Base-by-base conservation (phyloP, 2,113 vertebrate species). In the Axis porcinus region DNA sequence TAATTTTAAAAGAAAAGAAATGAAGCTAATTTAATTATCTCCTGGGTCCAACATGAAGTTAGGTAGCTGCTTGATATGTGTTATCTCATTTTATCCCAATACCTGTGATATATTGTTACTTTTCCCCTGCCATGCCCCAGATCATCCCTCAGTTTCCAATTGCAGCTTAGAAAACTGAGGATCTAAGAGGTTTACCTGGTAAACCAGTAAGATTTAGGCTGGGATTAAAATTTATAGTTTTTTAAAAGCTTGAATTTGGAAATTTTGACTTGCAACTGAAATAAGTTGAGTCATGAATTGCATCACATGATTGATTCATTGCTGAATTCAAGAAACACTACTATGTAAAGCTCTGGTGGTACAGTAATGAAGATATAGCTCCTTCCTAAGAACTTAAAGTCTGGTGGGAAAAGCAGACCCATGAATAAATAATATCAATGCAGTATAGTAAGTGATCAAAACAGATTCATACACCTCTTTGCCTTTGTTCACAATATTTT, bases 191-290 rank as follows among this genome's bases (percentile, higher is more conserved):
- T 47, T 62, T 50, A 79, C 47, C 23, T 76, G 17, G 30, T n/a
- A 89, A 86, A 58, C 23, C 27, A 28, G 13, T 76, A 86, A 70
- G 5, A 92, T 17, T 82, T 78, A 95, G 13, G 1, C 21, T 78
- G n/a, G 3, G 30, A 55, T 93, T 93, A 57, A 82, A 87, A 86
- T 70, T 76, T 27, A 62, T 7, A 84, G 5, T 2, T 33, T 95
- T 85, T 85, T 84, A 27, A 57, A 90, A 81, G 47, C 45, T 82
- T 89, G 27, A 58, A 78, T 58, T 91, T 82, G 16, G 70, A 91
- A 95, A 96, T 43, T 13, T 45, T 62, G 67, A 93, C 52, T 40
- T 85, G 45, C 27, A 58, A 57, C 7, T n/a, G 30, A 50, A 94
- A n/a, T 54, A 67, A 92, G 7, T 70, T 52, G 76, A 74, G 57